Percentiles rank a stretch among this genome's conserved stretches.
Conservation (phyloP, 2,888 invertebrate genomes). For the Adineta ricciae region DNA sequence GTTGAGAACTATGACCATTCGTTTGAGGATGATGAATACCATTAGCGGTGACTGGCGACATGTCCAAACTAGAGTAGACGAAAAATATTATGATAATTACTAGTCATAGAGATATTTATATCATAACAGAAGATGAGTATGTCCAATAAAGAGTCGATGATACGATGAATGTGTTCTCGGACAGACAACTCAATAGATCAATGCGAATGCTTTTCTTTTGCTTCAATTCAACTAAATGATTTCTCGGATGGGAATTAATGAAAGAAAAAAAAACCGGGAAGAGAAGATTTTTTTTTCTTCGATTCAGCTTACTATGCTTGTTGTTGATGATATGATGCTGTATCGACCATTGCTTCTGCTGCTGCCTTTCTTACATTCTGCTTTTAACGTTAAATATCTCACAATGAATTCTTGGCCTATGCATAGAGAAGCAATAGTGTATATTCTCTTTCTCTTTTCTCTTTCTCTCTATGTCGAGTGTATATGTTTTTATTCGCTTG, state of each 20-base stretch:
- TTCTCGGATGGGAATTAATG: no score
- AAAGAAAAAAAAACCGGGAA: no score
- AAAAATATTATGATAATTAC: neutral
- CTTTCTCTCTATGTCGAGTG: neutral
- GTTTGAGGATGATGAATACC: neutral
- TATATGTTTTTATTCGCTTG: neutral
- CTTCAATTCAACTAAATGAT: neutral
- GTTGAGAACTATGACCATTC: neutral
- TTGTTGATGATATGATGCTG: neutral
- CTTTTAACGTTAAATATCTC: neutral
- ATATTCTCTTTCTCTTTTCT: neutral
- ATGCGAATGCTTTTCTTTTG: neutral
- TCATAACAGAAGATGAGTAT: neutral
- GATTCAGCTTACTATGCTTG: neutral
- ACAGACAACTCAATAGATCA: neutral
- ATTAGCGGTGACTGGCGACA: neutral
- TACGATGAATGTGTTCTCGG: neutral
- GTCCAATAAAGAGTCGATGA: neutral
- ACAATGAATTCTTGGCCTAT: neutral
- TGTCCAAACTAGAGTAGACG: neutral
- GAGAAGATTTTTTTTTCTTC: neutral
- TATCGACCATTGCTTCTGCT: neutral
- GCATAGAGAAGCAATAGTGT: neutral
- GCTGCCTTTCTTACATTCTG: neutral
- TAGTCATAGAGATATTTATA: neutral